Percentiles rank a stretch among this genome's conserved stretches.
These are phyloP conservation scores for Calyptommatus sinebrachiatus DNA, from an alignment of 2,113 vertebrate species.

Conservation along the genomic window DNA sequence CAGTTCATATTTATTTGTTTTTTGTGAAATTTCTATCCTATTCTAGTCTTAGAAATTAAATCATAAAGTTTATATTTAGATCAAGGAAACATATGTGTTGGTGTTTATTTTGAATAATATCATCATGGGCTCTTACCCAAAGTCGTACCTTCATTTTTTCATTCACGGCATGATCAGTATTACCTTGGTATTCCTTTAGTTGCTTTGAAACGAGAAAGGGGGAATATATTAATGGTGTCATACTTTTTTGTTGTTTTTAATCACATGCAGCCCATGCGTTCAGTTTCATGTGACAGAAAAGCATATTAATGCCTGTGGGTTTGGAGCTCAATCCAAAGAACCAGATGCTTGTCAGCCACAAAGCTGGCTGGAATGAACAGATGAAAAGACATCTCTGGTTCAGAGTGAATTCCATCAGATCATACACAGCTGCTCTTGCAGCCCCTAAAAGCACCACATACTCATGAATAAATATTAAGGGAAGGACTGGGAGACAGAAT, in stretches of 20 bases:
- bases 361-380: conserved; percentile 50
- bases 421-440: conserved; percentile 66
- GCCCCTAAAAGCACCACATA: conserved; percentile 61
- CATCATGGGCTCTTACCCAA: background rate
- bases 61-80: background rate
- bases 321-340: conserved; percentile 46
- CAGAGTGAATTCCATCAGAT: conserved; percentile 66
- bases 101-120: background rate
- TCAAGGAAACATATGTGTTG: background rate
- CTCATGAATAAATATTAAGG: conserved; percentile 71
- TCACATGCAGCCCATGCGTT: conserved; percentile 39
- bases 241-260: background rate
- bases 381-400: conserved; percentile 66
- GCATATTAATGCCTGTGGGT: conserved; percentile 39
- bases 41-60: background rate
- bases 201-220: background rate
- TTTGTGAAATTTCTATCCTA: background rate
- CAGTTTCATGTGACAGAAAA: conserved; percentile 19
- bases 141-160: background rate
- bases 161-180: background rate
- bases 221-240: conserved; percentile 24
- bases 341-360: conserved; percentile 61
- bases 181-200: background rate
- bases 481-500: conserved; percentile 18
- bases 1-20: too few species aligned